Percentiles rank a stretch among this genome's conserved stretches.
These are phyloP conservation scores for Lacanobia wlatinum DNA, from an alignment of 2,888 invertebrate species.

Conservation along the genomic window DNA sequence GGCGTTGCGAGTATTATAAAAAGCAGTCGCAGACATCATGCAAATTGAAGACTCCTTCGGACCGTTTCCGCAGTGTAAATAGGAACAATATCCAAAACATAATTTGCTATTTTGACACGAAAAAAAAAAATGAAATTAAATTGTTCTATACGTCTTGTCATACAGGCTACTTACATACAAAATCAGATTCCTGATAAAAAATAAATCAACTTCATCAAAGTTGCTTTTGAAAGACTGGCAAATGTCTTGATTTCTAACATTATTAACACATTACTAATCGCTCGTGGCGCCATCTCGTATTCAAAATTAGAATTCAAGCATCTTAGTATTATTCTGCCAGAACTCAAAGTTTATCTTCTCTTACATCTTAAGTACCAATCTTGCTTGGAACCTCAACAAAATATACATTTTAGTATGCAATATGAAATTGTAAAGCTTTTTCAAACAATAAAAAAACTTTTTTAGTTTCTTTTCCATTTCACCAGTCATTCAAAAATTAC, in stretches of 20 bases:
- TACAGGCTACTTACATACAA: conserved; percentile 64
- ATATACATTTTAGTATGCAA: not conserved
- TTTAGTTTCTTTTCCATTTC: not conserved
- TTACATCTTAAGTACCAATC: not conserved
- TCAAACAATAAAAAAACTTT: not conserved
- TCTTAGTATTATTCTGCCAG: not conserved
- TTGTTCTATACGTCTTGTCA: conserved; percentile 64
- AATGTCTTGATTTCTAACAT: not conserved
- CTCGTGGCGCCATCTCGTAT: conserved; percentile 1
- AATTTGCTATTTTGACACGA: conserved; percentile 46
- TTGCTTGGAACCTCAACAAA: not conserved
- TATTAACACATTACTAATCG: not conserved
- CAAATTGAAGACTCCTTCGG: conserved; percentile 4
- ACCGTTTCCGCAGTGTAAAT: conserved; percentile 37
- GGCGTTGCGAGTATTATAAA: too few species aligned
- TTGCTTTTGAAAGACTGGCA: conserved; percentile 52
- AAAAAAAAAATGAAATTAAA: conserved; percentile 59
- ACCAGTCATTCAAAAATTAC: conserved; percentile 46
- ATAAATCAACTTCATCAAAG: conserved; percentile 35
- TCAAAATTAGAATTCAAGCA: not conserved
- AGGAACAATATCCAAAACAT: conserved; percentile 62
- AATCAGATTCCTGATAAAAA: conserved; percentile 60
- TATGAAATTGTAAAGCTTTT: not conserved
- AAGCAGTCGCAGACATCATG: not conserved
- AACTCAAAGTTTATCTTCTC: not conserved